Base-by-base conservation (phyloP, 2,797 vertebrate genomes). In the Ptychobarbus kaznakovi region DNA sequence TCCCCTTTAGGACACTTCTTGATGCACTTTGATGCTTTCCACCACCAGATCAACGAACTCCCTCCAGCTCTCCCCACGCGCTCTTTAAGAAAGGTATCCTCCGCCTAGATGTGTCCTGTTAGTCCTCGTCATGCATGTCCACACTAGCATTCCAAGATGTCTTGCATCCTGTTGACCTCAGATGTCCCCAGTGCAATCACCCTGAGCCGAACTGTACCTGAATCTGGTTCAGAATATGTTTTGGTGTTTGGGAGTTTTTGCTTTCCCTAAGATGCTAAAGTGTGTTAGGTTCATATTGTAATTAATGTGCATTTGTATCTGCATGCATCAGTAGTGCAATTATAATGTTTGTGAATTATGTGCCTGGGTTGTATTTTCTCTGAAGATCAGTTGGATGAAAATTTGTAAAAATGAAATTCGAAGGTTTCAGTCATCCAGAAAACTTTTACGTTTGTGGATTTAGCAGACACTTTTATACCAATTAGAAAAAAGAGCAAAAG, bases 21-120 rank as follows among this genome's bases (percentile, higher is more conserved):
- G 83, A 96, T 99, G 95, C 98, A 99, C 94, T 99, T 99, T 84
- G 98, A 99, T 93, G 96, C 97, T 90, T 99, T 97, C 94, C 98
- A 99, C 93, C 97, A 98, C 92, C 97, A 99, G 90, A 96, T 97
- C 93, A 96, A 92, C 22, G 98, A 99, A 75, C 96, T 95, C 74
- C 97, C 97, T 88, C 98, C 98, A 0, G 96, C 97, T 88, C 95
- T 99, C 90, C 98, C 98, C 4, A 96, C 97, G 90, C 96, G 98
- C 86, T 98, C 97, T 0, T 92, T 99, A 89, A 95, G 98, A 95
- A 99, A 99, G 98, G 98, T 99, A 98, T 73, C 65, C 86, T 89
- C 76, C 10, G 6, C 56, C 68, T 66, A 72, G 72, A 75, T 73
- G 20, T 87, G 35, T 87, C 69, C 61, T 80, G 15, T 78, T 73